Conservation (phyloP, 2,888 invertebrate genomes). For the Tachina grossa region DNA sequence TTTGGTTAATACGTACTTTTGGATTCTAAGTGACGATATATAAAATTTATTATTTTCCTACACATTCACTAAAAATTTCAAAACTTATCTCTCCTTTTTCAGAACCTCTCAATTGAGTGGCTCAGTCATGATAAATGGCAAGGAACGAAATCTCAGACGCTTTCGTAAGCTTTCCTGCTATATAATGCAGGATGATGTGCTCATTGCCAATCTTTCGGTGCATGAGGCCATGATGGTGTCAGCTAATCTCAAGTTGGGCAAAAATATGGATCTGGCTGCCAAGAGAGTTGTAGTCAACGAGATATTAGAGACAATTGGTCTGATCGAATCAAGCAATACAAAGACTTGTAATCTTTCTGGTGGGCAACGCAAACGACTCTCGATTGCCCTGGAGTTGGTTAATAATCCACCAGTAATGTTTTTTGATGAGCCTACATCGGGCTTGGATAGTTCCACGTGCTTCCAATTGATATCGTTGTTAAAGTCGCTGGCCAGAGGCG, state of each 20-base stretch:
- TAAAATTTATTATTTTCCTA: too few species aligned
- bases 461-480: constrained; percentile 95
- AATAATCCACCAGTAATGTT: constrained; percentile 99
- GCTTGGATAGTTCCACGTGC: constrained; percentile 96
- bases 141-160: constrained; percentile 91
- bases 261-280: constrained; percentile 87
- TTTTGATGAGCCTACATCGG: constrained; percentile 97
- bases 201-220: constrained; percentile 94
- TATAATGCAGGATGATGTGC: constrained; percentile 97
- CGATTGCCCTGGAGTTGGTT: constrained; percentile 95
- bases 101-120: constrained; percentile 94
- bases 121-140: constrained; percentile 93
- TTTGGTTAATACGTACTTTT: too few species aligned
- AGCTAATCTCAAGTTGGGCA: constrained; percentile 95
- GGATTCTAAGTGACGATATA: too few species aligned
- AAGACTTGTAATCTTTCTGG: constrained; percentile 92
- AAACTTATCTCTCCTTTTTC: constrained; percentile 75
- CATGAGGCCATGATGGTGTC: constrained; percentile 96
- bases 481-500: constrained; percentile 93
- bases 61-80: too few species aligned
- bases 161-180: constrained; percentile 97
- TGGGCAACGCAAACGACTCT: constrained; percentile 94
- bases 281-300: constrained; percentile 93
- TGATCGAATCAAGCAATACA: constrained; percentile 91
- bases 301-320: constrained; percentile 92